A percentile compares a stretch with the other conserved stretches of the same genome.
These are phyloP conservation scores for Manduca sexta DNA, from an alignment of 1,140 invertebrate genomes.

Conservation along the genomic window DNA sequence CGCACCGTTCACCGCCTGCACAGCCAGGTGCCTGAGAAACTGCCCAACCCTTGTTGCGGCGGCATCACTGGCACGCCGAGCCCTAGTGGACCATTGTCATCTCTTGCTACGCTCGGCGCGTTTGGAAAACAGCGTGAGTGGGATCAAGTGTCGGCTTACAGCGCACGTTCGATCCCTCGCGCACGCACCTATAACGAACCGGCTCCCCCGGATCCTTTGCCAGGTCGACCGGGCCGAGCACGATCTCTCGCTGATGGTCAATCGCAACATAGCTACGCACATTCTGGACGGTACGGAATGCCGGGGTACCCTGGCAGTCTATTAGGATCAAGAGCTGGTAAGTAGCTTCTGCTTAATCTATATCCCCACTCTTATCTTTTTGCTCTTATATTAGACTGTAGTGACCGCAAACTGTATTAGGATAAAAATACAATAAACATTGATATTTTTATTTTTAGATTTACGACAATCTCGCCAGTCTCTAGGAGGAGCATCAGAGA, in stretches of 20 bases:
- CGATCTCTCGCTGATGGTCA: slow-evolving; percentile 87
- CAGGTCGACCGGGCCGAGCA: slow-evolving; percentile 77
- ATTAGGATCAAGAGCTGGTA: slow-evolving; percentile 85
- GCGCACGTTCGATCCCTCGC: slow-evolving; percentile 90
- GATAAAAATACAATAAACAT: not conserved
- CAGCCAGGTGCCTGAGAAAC: slow-evolving; percentile 77
- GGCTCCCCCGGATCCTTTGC: slow-evolving; percentile 71
- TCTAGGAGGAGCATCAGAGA: slow-evolving; percentile 83
- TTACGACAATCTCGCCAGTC: slow-evolving; percentile 87
- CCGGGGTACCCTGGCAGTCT: slow-evolving; percentile 83
- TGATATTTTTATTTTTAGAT: slow-evolving; percentile 72
- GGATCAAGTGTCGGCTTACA: slow-evolving; percentile 95
- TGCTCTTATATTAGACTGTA: not conserved
- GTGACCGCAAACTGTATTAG: not conserved
- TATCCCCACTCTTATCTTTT: slow-evolving; percentile 4
- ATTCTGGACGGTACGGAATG: slow-evolving; percentile 83
- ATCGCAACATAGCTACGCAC: slow-evolving; percentile 88
- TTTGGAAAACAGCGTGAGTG: slow-evolving; percentile 91
- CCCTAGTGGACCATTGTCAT: slow-evolving; percentile 85
- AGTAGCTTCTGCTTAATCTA: slow-evolving; percentile 20
- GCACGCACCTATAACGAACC: slow-evolving; percentile 84
- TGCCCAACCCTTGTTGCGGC: slow-evolving; percentile 81
- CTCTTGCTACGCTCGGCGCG: slow-evolving; percentile 84
- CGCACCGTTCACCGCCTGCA: slow-evolving; percentile 84
- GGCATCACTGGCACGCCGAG: slow-evolving; percentile 80